Conservation (phyloP, 2,113 vertebrate species). For the Psilopogon haemacephalus region DNA sequence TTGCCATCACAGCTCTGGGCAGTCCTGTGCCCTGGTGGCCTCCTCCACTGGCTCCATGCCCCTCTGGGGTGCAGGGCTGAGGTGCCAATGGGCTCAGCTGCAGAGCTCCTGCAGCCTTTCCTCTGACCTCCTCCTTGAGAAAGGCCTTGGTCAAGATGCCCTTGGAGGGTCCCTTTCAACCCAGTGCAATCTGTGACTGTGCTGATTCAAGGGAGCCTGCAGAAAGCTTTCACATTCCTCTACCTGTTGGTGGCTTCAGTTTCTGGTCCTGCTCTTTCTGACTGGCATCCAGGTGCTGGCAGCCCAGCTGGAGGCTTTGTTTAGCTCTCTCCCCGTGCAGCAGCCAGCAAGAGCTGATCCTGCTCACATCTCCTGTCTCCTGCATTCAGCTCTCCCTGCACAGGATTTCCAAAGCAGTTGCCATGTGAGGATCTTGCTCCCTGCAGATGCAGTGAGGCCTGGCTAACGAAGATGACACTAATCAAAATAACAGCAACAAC, state of each 20-base stretch:
- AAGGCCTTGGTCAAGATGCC: too few species aligned
- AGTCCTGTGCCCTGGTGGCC: too few species aligned
- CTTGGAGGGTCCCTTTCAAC: too few species aligned
- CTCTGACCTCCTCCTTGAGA: too few species aligned
- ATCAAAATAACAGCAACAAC: slow-evolving; percentile 21
- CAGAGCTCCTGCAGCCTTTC: too few species aligned
- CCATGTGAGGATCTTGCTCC: neutral
- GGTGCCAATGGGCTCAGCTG: too few species aligned
- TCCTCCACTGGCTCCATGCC: too few species aligned
- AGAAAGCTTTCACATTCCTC: neutral
- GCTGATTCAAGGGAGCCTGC: neutral
- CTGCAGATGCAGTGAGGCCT: neutral
- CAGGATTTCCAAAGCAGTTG: slow-evolving; percentile 38
- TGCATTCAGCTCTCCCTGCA: neutral
- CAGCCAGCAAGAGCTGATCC: neutral
- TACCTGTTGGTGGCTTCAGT: neutral
- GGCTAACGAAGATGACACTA: slow-evolving; percentile 17
- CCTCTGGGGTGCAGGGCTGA: too few species aligned
- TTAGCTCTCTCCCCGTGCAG: neutral
- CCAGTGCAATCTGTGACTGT: too few species aligned
- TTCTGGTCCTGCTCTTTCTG: neutral
- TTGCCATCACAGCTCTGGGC: too few species aligned
- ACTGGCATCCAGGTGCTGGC: neutral
- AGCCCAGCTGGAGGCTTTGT: neutral
- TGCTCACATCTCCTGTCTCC: neutral